These are phyloP conservation scores for Helarctos malayanus DNA, from an alignment of 2,797 vertebrate genomes.

Conservation along the genomic window DNA sequence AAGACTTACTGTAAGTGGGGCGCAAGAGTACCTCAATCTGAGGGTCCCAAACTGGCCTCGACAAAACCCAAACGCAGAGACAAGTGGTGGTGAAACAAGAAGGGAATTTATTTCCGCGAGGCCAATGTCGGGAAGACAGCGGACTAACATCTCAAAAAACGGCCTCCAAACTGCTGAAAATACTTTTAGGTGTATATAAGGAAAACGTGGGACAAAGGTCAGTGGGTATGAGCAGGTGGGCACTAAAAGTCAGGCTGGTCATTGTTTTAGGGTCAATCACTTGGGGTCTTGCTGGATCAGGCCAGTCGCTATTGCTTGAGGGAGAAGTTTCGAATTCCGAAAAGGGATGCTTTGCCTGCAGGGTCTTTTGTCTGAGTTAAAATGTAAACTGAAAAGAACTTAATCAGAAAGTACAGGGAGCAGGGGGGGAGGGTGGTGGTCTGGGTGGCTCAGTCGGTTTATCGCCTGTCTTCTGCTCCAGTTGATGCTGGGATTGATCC, in stretches of 20 bases:
- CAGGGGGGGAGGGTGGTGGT: not conserved
- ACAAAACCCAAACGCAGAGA: not conserved
- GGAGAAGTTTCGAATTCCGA: not conserved
- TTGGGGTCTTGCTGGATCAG: not conserved
- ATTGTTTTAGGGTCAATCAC: not conserved
- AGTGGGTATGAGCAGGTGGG: not conserved
- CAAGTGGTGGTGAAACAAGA: not conserved
- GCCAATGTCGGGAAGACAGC: not conserved
- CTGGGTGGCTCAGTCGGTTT: not conserved
- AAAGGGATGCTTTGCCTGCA: not conserved
- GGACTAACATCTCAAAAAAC: not conserved
- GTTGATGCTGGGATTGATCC: not conserved
- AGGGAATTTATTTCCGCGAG: not conserved
- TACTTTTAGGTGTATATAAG: not conserved
- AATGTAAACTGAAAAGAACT: not conserved
- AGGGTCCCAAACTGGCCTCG: not conserved
- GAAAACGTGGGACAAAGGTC: not conserved
- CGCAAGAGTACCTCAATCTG: not conserved
- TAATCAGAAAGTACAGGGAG: not conserved
- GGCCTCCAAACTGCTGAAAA: not conserved
- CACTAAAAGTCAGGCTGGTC: not conserved
- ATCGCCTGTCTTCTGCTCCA: not conserved
- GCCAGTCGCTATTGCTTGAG: not conserved
- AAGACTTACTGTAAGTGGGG: not conserved
- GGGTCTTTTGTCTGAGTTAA: not conserved